A percentile compares a stretch with the other conserved stretches of the same genome.
These are phyloP conservation scores for Gerris buenoi DNA, from an alignment of 1,140 invertebrate genomes.

Conservation along the genomic window DNA sequence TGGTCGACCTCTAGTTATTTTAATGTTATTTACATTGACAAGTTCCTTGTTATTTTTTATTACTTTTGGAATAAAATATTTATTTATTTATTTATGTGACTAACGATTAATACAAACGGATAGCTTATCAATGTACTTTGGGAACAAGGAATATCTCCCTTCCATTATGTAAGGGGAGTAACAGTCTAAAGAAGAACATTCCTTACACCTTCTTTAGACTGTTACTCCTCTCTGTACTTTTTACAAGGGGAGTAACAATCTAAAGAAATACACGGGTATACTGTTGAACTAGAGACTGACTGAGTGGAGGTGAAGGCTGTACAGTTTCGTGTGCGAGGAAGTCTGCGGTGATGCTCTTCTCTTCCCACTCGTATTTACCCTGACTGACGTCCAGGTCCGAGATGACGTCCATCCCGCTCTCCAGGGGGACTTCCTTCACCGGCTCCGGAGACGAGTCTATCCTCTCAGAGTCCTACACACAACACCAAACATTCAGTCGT, in stretches of 20 bases:
- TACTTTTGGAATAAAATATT: too few species aligned
- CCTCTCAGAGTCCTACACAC: neutral
- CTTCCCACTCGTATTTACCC: slow-evolving; percentile 23
- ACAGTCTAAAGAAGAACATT: too few species aligned
- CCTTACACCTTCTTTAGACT: too few species aligned
- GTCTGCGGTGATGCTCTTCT: slow-evolving; percentile 21
- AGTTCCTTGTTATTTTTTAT: too few species aligned
- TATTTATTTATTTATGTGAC: too few species aligned
- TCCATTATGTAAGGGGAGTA: too few species aligned
- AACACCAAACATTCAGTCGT: neutral
- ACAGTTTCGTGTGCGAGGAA: slow-evolving; percentile 17
- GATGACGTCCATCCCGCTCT: slow-evolving; percentile 10
- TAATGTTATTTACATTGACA: too few species aligned
- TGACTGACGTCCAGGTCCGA: neutral
- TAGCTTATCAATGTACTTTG: neutral
- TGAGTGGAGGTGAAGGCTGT: neutral
- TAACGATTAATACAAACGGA: neutral
- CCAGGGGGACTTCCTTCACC: slow-evolving; percentile 10
- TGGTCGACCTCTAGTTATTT: too few species aligned
- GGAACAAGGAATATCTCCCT: neutral
- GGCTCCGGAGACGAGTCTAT: neutral
- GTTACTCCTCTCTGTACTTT: too few species aligned
- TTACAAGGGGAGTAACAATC: too few species aligned
- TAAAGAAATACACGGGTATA: neutral
- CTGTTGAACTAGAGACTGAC: neutral